Conservation (phyloP, 2,113 vertebrate species). For the Acinonyx jubatus region DNA sequence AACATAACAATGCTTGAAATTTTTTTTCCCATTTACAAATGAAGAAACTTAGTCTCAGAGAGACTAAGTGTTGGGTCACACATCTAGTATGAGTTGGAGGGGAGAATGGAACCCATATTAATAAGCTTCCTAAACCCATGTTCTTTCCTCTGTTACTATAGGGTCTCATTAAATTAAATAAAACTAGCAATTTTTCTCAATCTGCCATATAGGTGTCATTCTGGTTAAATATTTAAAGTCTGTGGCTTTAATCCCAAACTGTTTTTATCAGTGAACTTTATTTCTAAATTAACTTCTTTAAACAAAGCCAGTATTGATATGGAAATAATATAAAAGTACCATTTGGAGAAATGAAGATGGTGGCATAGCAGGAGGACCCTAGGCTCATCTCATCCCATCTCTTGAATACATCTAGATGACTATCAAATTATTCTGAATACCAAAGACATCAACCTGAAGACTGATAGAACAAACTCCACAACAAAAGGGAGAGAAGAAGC, state of each 20-base stretch:
- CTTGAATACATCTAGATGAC: background rate
- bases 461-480: background rate
- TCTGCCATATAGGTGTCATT: background rate
- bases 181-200: conserved; percentile 7
- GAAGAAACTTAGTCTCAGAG: background rate
- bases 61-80: background rate
- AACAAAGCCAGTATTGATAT: conserved; percentile 34
- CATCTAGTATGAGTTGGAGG: background rate
- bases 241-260: conserved; percentile 23
- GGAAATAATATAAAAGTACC: background rate
- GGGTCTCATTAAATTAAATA: conserved; percentile 27
- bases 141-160: conserved; percentile 31
- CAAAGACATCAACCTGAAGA: background rate
- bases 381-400: background rate
- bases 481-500: background rate
- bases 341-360: background rate
- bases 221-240: conserved; percentile 31
- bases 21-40: background rate
- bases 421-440: background rate
- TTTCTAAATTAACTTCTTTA: conserved; percentile 36
- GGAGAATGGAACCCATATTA: background rate
- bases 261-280: conserved; percentile 16
- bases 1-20: conserved; percentile 8
- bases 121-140: background rate
- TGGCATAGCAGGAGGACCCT: background rate